A percentile compares a stretch with the other conserved stretches of the same genome.
Evolutionary conservation across 2,797 vertebrate genomes (phyloP).

Genomic region (Varecia variegata): DNA sequence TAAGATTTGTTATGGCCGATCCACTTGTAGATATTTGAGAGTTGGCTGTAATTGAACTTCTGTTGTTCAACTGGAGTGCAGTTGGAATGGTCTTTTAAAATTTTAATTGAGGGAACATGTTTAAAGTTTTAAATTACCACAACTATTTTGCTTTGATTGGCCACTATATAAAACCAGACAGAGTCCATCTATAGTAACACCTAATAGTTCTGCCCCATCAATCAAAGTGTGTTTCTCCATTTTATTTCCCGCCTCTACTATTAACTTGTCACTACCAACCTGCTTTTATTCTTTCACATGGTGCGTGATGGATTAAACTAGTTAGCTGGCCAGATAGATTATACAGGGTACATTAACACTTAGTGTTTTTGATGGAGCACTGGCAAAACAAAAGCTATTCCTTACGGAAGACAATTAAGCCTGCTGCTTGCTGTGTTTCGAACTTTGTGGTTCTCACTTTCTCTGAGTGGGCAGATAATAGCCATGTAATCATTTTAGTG

Average conservation of each 20-base stretch:
- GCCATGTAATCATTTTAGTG: conserved; percentile 72
- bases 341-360: conserved; percentile 80
- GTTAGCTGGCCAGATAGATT: conserved; percentile 85
- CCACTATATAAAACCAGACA: conserved; percentile 80
- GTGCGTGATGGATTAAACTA: conserved; percentile 85
- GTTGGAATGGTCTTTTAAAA: conserved; percentile 46
- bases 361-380: conserved; percentile 77
- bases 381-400: conserved; percentile 73
- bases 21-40: conserved; percentile 51
- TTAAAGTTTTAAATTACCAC: conserved; percentile 77
- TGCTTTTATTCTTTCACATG: conserved; percentile 81
- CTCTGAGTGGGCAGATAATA: conserved; percentile 65
- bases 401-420: conserved; percentile 76
- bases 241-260: conserved; percentile 81
- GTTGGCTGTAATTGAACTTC: conserved; percentile 59
- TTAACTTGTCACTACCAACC: conserved; percentile 83
- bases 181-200: conserved; percentile 73
- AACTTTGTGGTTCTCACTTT: conserved; percentile 68
- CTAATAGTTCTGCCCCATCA: conserved; percentile 78
- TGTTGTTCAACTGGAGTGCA: conserved; percentile 52
- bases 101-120: conserved; percentile 66
- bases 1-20: conserved; percentile 50
- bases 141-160: conserved; percentile 81
- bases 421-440: conserved; percentile 54
- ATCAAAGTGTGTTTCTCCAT: conserved; percentile 80